These are phyloP conservation scores for Crotalus viridis DNA, from an alignment of 2,113 vertebrate species.

Conservation along the genomic window DNA sequence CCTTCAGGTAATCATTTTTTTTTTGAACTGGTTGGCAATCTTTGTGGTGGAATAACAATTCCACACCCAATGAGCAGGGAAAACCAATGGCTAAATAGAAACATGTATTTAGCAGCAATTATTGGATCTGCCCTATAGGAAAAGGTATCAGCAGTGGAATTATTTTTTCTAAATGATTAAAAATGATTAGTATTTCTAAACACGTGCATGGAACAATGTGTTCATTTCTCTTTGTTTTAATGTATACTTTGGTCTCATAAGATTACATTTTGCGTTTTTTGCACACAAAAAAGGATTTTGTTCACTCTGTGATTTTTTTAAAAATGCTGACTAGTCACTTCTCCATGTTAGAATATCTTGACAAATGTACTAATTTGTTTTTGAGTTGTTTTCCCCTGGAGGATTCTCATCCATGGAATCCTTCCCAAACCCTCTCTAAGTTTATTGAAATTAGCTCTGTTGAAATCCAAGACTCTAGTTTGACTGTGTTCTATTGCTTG, in stretches of 20 bases:
- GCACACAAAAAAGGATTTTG: background rate
- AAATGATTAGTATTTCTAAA: background rate
- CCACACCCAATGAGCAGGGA: background rate
- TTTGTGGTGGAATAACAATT: background rate
- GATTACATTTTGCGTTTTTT: background rate
- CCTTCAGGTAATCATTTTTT: background rate
- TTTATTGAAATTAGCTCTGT: too few species aligned
- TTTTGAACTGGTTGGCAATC: background rate
- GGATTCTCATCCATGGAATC: too few species aligned
- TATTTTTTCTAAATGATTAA: background rate
- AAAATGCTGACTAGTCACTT: background rate
- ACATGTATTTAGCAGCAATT: background rate
- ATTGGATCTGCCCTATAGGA: background rate
- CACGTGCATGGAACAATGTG: background rate
- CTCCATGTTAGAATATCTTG: background rate
- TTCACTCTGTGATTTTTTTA: background rate
- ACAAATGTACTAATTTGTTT: background rate
- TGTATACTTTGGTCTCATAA: background rate
- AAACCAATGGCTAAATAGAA: background rate
- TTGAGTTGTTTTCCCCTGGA: too few species aligned
- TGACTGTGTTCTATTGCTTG: too few species aligned
- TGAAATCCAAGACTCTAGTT: too few species aligned
- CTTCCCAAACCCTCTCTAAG: too few species aligned
- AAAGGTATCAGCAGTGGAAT: background rate
- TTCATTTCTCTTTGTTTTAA: background rate